Evolutionary conservation across 2,797 vertebrate genomes (phyloP).

Genomic region (Coccyzus lansbergi): DNA sequence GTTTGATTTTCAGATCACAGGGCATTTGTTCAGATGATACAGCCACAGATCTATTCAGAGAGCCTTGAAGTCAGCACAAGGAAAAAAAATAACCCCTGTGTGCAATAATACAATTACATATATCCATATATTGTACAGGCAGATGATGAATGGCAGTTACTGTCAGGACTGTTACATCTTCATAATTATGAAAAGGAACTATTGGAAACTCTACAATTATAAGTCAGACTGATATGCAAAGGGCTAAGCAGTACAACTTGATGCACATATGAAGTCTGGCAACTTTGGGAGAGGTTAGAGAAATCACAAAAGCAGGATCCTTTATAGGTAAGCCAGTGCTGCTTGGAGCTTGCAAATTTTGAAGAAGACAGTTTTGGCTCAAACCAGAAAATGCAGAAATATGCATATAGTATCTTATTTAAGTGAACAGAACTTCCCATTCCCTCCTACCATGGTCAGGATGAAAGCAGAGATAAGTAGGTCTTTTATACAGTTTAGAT

Average conservation of each 20-base stretch:
- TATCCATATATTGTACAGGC: not conserved
- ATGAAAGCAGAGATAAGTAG: not conserved
- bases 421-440: not conserved
- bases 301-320: not conserved
- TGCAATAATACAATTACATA: not conserved
- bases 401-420: not conserved
- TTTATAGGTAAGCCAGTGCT: not conserved
- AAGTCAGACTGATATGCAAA: not conserved
- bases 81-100: not conserved
- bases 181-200: not conserved
- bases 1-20: not conserved
- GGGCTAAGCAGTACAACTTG: not conserved
- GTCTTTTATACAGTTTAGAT: not conserved
- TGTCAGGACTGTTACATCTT: not conserved
- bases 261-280: not conserved
- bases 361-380: not conserved
- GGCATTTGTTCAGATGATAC: not conserved
- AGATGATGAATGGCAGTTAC: not conserved
- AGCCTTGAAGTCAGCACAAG: not conserved
- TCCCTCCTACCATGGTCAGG: not conserved
- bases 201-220: not conserved
- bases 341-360: not conserved
- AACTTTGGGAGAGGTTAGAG: not conserved
- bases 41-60: not conserved
- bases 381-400: not conserved